These are phyloP conservation scores for Erythrocercus mccallii DNA, from an alignment of 2,113 vertebrate species.

Conservation along the genomic window DNA sequence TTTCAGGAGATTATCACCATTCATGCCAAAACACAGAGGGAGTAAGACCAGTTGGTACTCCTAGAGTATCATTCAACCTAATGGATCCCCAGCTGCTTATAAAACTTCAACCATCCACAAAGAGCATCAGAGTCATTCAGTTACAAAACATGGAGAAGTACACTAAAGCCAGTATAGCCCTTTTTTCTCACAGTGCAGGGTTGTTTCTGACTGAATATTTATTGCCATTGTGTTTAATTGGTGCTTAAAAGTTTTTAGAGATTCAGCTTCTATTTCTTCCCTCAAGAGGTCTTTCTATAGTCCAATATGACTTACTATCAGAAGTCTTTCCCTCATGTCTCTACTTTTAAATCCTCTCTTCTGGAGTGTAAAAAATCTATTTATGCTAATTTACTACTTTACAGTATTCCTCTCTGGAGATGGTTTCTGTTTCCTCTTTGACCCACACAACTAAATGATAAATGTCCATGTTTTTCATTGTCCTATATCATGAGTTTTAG, in stretches of 20 bases:
- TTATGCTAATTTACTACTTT: neutral
- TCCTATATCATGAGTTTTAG: neutral
- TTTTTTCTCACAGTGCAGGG: neutral
- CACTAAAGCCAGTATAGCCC: neutral
- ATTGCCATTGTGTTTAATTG: neutral
- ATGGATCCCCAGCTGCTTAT: neutral
- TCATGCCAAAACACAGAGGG: neutral
- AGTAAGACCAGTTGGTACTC: neutral
- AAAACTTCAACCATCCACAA: neutral
- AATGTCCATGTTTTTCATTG: neutral
- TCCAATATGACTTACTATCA: neutral
- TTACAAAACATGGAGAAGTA: neutral
- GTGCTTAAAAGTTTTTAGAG: neutral
- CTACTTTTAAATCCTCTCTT: neutral
- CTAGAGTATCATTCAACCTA: neutral
- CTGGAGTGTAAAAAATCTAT: neutral
- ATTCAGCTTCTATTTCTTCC: neutral
- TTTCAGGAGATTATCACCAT: neutral
- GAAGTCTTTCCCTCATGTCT: neutral
- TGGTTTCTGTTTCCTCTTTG: neutral
- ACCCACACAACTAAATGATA: neutral
- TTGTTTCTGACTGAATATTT: neutral
- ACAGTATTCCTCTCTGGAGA: neutral
- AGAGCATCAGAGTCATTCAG: neutral
- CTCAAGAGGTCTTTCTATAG: neutral